Conservation (phyloP, 2,113 vertebrate species). For the Procavia capensis region DNA sequence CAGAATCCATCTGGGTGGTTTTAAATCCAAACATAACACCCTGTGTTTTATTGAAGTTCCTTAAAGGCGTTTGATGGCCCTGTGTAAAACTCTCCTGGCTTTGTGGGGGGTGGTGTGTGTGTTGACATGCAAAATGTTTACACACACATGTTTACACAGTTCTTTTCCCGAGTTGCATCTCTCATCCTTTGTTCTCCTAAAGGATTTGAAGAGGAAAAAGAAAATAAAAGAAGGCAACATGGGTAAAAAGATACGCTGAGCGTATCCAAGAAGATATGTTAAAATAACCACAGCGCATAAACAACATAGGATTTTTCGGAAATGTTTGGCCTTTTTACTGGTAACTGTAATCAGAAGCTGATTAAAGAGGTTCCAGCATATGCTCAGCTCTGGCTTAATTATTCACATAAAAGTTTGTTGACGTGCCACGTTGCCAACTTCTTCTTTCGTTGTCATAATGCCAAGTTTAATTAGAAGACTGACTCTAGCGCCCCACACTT, state of each 20-base stretch:
- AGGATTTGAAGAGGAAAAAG: background rate
- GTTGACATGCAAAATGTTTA: background rate
- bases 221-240: background rate
- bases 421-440: slow-evolving; percentile 71
- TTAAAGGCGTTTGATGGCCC: background rate
- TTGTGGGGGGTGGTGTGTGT: background rate
- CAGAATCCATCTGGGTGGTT: background rate
- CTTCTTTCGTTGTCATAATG: slow-evolving; percentile 74
- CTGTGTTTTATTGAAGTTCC: background rate
- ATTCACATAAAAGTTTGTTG: slow-evolving; percentile 82
- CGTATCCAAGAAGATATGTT: slow-evolving; percentile 61
- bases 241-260: background rate
- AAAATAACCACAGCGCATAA: slow-evolving; percentile 47
- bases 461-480: slow-evolving; percentile 82
- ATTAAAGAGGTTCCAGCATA: slow-evolving; percentile 81
- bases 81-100: background rate
- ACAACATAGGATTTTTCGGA: slow-evolving; percentile 19
- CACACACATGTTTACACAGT: background rate
- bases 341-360: slow-evolving; percentile 69
- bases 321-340: slow-evolving; percentile 63
- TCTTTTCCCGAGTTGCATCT: background rate
- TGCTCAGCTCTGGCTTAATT: slow-evolving; percentile 80
- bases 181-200: background rate
- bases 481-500: slow-evolving; percentile 9
- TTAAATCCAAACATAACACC: slow-evolving; percentile 14